Conservation (phyloP, 37 sponge, comb jelly and placozoan species). For the Mnemiopsis leidyi region DNA sequence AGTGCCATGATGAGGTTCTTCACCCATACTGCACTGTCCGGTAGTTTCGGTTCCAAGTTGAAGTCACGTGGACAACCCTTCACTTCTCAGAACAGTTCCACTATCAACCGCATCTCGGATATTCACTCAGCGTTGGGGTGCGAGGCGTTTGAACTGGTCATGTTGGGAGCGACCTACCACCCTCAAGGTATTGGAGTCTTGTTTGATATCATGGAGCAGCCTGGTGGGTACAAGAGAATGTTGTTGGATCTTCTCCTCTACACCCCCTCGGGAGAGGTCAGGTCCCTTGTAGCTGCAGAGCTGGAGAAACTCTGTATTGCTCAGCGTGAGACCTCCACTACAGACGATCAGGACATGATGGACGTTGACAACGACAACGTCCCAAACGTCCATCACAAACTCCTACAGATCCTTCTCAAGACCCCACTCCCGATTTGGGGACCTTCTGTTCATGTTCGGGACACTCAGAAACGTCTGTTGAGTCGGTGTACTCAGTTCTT, state of each 20-base stretch:
- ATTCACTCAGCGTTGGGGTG: slow-evolving; percentile 1
- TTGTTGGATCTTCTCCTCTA: slow-evolving; percentile 59
- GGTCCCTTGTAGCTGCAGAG: slow-evolving; percentile 43
- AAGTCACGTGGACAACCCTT: slow-evolving; percentile 20
- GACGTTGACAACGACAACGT: not conserved
- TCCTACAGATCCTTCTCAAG: slow-evolving; percentile 59
- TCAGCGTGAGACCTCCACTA: not conserved
- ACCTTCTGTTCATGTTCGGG: slow-evolving; percentile 31
- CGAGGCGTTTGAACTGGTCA: slow-evolving; percentile 44
- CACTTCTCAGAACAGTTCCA: not conserved
- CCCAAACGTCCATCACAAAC: slow-evolving; percentile 41
- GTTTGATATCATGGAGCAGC: slow-evolving; percentile 54
- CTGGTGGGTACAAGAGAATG: slow-evolving; percentile 63
- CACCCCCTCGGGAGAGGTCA: slow-evolving; percentile 37
- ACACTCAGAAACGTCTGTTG: not conserved
- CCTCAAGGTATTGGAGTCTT: not conserved
- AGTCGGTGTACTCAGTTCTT: slow-evolving; percentile 63
- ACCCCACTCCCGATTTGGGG: slow-evolving; percentile 58
- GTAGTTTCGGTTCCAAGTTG: not conserved
- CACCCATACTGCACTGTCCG: slow-evolving; percentile 37
- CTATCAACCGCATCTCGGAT: not conserved
- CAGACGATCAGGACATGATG: not conserved
- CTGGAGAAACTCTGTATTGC: slow-evolving; percentile 38
- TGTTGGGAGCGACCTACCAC: slow-evolving; percentile 60
- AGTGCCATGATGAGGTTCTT: slow-evolving; percentile 1